Percentiles rank a stretch among this genome's conserved stretches.
These are phyloP conservation scores for Anthoscopus minutus DNA, from an alignment of 2,113 vertebrate genomes.

Conservation along the genomic window DNA sequence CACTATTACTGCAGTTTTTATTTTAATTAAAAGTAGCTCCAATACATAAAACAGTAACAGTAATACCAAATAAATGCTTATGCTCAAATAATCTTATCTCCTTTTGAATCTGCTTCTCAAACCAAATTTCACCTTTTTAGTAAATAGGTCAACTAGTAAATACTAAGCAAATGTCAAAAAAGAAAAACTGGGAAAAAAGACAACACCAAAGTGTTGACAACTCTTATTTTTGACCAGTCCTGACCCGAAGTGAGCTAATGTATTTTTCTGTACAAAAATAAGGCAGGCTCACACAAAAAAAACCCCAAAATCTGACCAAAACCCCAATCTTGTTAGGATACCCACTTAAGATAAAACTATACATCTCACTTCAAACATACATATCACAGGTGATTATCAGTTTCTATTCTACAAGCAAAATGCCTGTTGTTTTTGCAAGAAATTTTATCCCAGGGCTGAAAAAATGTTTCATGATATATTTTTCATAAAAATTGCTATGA, in stretches of 20 bases:
- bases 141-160: neutral
- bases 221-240: neutral
- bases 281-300: neutral
- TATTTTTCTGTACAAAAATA: neutral
- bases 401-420: neutral
- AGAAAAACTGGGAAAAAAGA: neutral
- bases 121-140: neutral
- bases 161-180: neutral
- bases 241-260: neutral
- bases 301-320: neutral
- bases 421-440: neutral
- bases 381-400: neutral
- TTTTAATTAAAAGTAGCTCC: neutral
- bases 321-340: neutral
- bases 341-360: neutral
- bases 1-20: neutral
- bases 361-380: neutral
- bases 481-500: neutral
- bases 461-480: neutral
- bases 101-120: neutral
- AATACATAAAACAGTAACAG: neutral
- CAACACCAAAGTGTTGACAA: neutral
- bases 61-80: neutral
- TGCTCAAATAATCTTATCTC: neutral
- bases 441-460: neutral